phyloP scores from a whole-genome alignment of 1,140 invertebrate genomes.

The Drosophila rhopaloa region DNA sequence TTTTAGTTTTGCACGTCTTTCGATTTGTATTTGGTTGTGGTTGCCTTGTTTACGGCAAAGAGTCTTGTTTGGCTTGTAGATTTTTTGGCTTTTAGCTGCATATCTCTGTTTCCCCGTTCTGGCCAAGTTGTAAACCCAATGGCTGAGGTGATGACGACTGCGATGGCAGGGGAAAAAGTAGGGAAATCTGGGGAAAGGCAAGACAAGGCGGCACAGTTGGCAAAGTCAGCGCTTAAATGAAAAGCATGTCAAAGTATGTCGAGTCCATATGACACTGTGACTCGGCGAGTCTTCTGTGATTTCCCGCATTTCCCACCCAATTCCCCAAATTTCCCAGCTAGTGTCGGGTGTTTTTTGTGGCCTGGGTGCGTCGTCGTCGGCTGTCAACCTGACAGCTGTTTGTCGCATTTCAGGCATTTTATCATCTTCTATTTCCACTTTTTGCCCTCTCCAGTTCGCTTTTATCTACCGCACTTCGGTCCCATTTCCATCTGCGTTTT shows the following conservation, averaged over 20 bases:
- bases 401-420: slow-evolving; percentile 75
- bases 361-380: slow-evolving; percentile 52
- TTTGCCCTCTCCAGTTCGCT: slow-evolving; percentile 8
- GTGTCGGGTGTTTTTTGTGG: slow-evolving; percentile 39
- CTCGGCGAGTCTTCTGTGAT: slow-evolving; percentile 33
- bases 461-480: not conserved
- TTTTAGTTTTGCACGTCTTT: slow-evolving; percentile 41
- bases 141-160: slow-evolving; percentile 18
- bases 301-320: slow-evolving; percentile 8
- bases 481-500: slow-evolving; percentile 15
- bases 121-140: slow-evolving; percentile 49
- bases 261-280: slow-evolving; percentile 69
- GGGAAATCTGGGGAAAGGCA: not conserved
- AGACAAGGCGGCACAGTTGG: slow-evolving; percentile 51
- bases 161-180: slow-evolving; percentile 9
- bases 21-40: slow-evolving; percentile 52
- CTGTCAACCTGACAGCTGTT: slow-evolving; percentile 77
- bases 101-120: slow-evolving; percentile 31
- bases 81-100: slow-evolving; percentile 66
- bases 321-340: slow-evolving; percentile 1
- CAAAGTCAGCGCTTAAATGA: slow-evolving; percentile 66
- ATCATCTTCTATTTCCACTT: slow-evolving; percentile 59
- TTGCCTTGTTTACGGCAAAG: slow-evolving; percentile 55
- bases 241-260: slow-evolving; percentile 70
- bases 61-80: slow-evolving; percentile 29